Base-by-base conservation (phyloP, 2,888 invertebrate species). In the Melieria omissa region DNA sequence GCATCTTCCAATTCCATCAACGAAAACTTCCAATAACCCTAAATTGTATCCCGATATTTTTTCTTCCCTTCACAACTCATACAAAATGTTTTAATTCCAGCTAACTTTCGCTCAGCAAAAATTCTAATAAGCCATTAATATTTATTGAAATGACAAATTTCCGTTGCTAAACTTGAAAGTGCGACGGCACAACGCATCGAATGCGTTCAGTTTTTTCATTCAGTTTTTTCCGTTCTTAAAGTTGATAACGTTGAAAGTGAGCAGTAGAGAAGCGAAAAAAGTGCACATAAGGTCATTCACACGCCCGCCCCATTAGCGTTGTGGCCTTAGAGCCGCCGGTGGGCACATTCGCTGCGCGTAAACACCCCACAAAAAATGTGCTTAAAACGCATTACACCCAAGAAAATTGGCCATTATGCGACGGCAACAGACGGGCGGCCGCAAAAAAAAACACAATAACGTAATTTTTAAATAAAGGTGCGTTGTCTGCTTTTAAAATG, bases 281-380 rank as follows among this genome's bases (percentile, higher is more conserved):
- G 55, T 67, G 12, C 62, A 52, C 72, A 71, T 74, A 63, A 68
- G 75, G 78, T 76, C 76, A 77, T 76, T 78, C 76, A 73, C 75
- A 73, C 68, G 73, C 73, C 73, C 60, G 65, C 8, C 67, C 41
- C 67, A n/a, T 67, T 52, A 14, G 4, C 47, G 60, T 60, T 45
- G 46, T 44, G 10, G 4, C 45, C 45, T 4, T n/a, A 49, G 46
- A 63, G 14, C 64, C 8, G 41, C 29, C 47, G 46, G 45, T n/a
- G 12, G n/a, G 63, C 65, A 54, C 61, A 29, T 62, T 45, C 49
- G 12, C 52, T 49, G 14, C n/a, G 78, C 81, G 78, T 84, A 83
- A 83, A 84, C 84, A 84, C 84, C 84, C 83, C 82, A 82, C 84
- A 82, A 84, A 83, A 83, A 82, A 79, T 79, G 83, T 80, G 78